Evolutionary conservation across 2,888 invertebrate genomes (phyloP), one percentile per base, ranked within the genome.

Genomic region (Cerastoderma edule): DNA sequence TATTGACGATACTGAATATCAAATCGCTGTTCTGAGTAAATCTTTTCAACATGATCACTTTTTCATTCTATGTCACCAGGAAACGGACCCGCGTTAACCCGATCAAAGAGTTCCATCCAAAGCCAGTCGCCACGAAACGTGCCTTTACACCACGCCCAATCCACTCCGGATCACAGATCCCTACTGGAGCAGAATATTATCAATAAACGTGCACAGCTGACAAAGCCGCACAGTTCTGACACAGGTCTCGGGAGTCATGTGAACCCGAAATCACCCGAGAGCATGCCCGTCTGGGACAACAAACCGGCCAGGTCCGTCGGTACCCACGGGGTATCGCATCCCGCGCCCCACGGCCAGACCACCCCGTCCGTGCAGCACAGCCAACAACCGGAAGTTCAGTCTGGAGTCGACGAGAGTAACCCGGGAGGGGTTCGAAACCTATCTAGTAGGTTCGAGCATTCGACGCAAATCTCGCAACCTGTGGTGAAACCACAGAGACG

Each of bases 361-460:
- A 39, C 8, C 39, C 6, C 4, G 53, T 19, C 27, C 22, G 28
- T 19, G n/a, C 27, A 57, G 3, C 4, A n/a, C 57, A 30, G 10
- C 30, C 22, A 19, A 13, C 44, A 27, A 2, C 30, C 1, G 13
- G 27, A 69, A 22, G 3, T 5, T 35, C 48, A 22, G 2, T 53
- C 72, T 4, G 71, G 78, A 24, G 70, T 79, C 1, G 79, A 79
- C 53, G 70, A 56, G 2, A 30, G 66, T 6, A 72, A 68, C 16
- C 75, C 63, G 16, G 79, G 79, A 16, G 79, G 79, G 4, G 75
- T 79, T 2, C 65, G 53, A 8, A 75, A 75, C 13, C 39, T 79
- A 19, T 39, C 68, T 6, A 50, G 32, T 2, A 75, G 30, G 33
- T 79, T 79, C 53, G 72, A 79, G 13, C 67, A 28, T 8, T 33